A percentile compares a stretch with the other conserved stretches of the same genome.
These are phyloP conservation scores for Metopia argyrocephala DNA, from an alignment of 2,888 invertebrate species.

Conservation along the genomic window DNA sequence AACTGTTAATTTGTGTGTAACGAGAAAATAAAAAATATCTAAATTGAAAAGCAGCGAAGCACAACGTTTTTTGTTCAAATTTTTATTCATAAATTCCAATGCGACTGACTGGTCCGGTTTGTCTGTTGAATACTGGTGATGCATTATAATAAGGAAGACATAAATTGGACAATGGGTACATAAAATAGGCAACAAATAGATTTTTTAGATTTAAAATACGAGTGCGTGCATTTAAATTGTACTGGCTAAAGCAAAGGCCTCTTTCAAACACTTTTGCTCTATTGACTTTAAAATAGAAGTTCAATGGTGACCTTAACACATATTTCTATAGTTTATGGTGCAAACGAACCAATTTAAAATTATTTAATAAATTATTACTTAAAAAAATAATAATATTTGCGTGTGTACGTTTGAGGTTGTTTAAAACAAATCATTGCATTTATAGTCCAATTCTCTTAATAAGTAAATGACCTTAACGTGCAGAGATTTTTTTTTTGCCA, in stretches of 20 bases:
- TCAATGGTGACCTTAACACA: too few species aligned
- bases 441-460: conserved; percentile 34
- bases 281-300: neutral
- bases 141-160: conserved; percentile 35
- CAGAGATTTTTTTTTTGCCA: neutral
- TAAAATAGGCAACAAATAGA: conserved; percentile 1
- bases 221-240: neutral
- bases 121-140: neutral
- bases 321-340: neutral
- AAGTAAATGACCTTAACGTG: conserved; percentile 37
- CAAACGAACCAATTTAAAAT: too few species aligned
- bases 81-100: neutral
- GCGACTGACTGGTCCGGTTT: neutral
- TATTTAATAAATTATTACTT: too few species aligned
- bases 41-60: conserved; percentile 28
- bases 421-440: conserved; percentile 34
- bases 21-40: neutral
- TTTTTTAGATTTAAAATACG: too few species aligned
- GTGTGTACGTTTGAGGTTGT: neutral
- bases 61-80: conserved; percentile 22
- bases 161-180: conserved; percentile 22
- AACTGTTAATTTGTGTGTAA: conserved; percentile 34
- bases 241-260: neutral
- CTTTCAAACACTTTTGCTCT: neutral
- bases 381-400: neutral